A percentile compares a stretch with the other conserved stretches of the same genome.
Evolutionary conservation across 2,797 vertebrate species (phyloP).

Genomic region (Cuniculus paca): DNA sequence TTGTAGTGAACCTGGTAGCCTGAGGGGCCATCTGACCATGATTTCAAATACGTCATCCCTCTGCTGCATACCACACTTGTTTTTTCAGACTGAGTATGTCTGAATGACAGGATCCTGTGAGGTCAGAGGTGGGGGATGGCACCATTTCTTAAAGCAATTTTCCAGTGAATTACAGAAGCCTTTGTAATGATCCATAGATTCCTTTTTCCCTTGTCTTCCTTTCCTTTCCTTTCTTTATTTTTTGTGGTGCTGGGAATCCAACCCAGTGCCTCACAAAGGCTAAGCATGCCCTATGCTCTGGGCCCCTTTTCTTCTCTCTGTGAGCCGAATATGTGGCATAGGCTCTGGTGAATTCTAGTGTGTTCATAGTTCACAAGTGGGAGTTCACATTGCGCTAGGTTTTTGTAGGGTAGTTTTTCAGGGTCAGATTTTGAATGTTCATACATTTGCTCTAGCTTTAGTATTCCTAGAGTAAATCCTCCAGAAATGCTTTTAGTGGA

Average conservation of each 20-base stretch:
- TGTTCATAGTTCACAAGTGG: background rate
- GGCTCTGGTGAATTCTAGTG: background rate
- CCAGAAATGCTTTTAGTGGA: background rate
- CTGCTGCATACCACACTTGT: background rate
- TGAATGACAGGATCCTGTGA: background rate
- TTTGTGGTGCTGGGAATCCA: background rate
- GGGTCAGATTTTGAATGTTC: background rate
- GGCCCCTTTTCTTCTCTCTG: background rate
- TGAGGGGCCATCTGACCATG: background rate
- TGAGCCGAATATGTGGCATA: background rate
- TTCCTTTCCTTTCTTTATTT: background rate
- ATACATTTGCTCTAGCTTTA: background rate
- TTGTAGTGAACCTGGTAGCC: background rate
- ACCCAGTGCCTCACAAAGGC: background rate
- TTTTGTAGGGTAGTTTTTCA: background rate
- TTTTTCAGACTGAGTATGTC: background rate
- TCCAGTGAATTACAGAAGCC: background rate
- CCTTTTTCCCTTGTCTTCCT: background rate
- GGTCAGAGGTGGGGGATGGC: background rate
- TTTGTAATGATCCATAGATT: background rate
- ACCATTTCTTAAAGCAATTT: background rate
- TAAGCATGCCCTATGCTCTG: background rate
- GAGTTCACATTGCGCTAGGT: background rate
- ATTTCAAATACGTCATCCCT: background rate
- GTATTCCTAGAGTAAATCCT: background rate